Base-by-base conservation (phyloP, 2,888 invertebrate genomes). In the Chouioia cunea region DNA sequence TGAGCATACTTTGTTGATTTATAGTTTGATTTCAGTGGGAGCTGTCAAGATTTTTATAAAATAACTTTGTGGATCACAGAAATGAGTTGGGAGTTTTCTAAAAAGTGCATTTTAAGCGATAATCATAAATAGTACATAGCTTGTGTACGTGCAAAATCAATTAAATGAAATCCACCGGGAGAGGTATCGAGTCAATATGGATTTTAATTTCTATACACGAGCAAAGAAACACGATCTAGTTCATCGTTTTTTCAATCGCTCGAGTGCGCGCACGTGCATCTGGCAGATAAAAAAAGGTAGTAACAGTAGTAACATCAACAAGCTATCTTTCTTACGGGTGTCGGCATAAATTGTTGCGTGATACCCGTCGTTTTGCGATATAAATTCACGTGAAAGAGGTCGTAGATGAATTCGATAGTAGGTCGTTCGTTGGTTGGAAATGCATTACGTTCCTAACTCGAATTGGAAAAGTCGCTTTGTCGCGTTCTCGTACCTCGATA, bases 321-420 rank as follows among this genome's bases (percentile, higher is more conserved):
- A 65, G 64, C 64, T 54, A 65, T 65, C n/a, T 47, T 65, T 65
- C 64, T 65, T 65, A 54, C 44, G 27, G 12, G 10, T 36, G 36
- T 62, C 27, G 27, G 46, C 22, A 16, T 18, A 12, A 64, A 18
- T 22, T 56, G 14, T 3, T 16, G 47, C 18, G 16, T 27, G 12
- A 10, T n/a, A 4, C 43, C 20, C 14, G 27, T 4, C 27, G 27
- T 27, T 27, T 52, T 22, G 20, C 50, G 44, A 43, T 50, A n/a
- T n/a, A 52, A 43, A 52, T 48, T 20, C 27, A 6, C 27, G 27
- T 6, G 27, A 6, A 27, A 27, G 27, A 27, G 27, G 27, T 27
- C 27, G 27, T 27, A 27, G 27, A 27, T 27, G 27, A 27, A 27
- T 27, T 6, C 27, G 27, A 27, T 27, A 27, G 27, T 27, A 27